Base-by-base conservation (phyloP, 2,888 invertebrate species). In the Agrochola circellaris region DNA sequence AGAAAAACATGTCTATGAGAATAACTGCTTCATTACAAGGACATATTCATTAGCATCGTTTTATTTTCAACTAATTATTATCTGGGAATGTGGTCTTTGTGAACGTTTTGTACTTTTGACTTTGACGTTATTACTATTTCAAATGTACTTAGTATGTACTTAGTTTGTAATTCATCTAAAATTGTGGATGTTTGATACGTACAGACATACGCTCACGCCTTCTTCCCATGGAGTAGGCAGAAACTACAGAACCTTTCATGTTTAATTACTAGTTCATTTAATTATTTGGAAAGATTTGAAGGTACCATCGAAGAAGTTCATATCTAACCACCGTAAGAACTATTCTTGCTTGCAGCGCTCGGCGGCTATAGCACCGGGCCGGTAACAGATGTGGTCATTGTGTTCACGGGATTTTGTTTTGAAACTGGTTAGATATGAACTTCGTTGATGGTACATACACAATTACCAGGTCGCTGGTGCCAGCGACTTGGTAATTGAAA, bases 1-100 rank as follows among this genome's bases (percentile, higher is more conserved):
- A 86, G 86, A 69, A 78, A 68, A 83, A 62, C 58, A 61, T 60
- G 72, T 78, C 68, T 70, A 56, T 66, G 71, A 68, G 58, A 85
- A 65, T 68, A 74, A 72, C 38, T 34, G 73, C 61, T 78, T 62
- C 68, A 69, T 69, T 60, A 48, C 15, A 23, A 60, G 64, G 68
- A 69, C 58, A 72, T 73, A 74, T 66, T 78, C 68, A 74, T 78
- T 77, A 74, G 61, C 61, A 30, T 60, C 58, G 61, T 61, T 77
- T 82, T 82, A 69, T 82, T 66, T 80, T 45, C 15, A 56, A 42
- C 26, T 81, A 84, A 84, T 70, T 58, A 34, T 60, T 69, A 30
- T 54, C 66, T 67, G 54, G 30, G 30, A 79, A 60, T 65, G 73
- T 45, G 79, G 78, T 71, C 17, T 48, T 60, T 66, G 38, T 61